These are phyloP conservation scores for Cephalopachus bancanus DNA, from an alignment of 2,797 vertebrate genomes.

Conservation along the genomic window DNA sequence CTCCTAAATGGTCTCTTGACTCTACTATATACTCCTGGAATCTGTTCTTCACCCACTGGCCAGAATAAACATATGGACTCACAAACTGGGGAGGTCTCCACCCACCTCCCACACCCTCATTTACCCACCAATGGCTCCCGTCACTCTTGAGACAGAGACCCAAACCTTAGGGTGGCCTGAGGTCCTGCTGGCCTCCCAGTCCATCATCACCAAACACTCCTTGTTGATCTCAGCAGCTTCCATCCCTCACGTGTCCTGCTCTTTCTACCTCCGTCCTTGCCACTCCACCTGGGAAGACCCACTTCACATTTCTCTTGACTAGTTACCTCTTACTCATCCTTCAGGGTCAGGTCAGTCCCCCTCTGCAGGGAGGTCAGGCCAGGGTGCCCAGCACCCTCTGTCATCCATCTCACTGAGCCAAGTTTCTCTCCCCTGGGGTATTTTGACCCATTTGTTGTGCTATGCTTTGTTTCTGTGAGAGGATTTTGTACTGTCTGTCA, in stretches of 20 bases:
- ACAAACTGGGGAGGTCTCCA: rapidly evolving
- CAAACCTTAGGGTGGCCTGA: too few species aligned
- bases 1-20: background rate
- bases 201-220: background rate
- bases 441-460: background rate
- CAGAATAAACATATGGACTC: background rate
- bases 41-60: background rate
- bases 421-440: rapidly evolving
- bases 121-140: background rate
- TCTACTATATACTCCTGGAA: too few species aligned
- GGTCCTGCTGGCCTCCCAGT: background rate
- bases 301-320: background rate
- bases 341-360: background rate
- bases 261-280: background rate
- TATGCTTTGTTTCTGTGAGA: rapidly evolving
- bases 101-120: rapidly evolving
- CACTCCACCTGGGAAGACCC: background rate
- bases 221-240: background rate
- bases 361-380: background rate
- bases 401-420: background rate
- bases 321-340: background rate
- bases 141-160: background rate
- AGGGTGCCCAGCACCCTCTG: rapidly evolving
- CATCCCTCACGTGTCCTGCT: background rate
- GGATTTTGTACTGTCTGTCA: background rate